These are phyloP conservation scores for Pangasius mekongensis DNA, from an alignment of 2,797 vertebrate genomes.

Conservation along the genomic window DNA sequence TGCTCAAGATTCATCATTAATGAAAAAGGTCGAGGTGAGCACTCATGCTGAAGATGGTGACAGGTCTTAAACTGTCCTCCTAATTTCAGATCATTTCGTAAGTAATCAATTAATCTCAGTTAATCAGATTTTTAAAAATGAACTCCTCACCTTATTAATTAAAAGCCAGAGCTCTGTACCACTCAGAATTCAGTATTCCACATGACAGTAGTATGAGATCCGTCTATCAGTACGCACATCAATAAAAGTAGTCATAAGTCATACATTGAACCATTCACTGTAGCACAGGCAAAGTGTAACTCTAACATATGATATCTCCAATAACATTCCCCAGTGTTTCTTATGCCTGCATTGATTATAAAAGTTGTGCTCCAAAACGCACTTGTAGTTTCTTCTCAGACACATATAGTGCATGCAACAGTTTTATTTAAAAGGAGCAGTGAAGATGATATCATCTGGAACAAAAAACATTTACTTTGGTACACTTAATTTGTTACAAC, in stretches of 20 bases:
- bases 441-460: not conserved
- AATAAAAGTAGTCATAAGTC: not conserved
- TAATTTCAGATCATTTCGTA: not conserved
- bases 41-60: not conserved
- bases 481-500: not conserved
- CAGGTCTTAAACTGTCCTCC: not conserved
- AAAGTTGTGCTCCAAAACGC: not conserved
- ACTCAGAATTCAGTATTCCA: not conserved
- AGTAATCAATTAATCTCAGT: not conserved
- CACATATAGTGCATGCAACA: not conserved
- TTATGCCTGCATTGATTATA: not conserved
- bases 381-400: not conserved
- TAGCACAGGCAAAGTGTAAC: not conserved
- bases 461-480: no score
- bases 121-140: not conserved
- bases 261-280: not conserved
- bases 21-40: not conserved
- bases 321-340: not conserved
- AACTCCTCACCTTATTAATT: not conserved
- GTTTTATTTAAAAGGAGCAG: not conserved
- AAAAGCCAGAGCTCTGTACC: not conserved
- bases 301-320: not conserved
- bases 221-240: not conserved
- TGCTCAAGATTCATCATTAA: constrained; percentile 4
- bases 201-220: not conserved